These are phyloP conservation scores for Pammene fasciana DNA, from an alignment of 2,888 invertebrate genomes.

Conservation along the genomic window DNA sequence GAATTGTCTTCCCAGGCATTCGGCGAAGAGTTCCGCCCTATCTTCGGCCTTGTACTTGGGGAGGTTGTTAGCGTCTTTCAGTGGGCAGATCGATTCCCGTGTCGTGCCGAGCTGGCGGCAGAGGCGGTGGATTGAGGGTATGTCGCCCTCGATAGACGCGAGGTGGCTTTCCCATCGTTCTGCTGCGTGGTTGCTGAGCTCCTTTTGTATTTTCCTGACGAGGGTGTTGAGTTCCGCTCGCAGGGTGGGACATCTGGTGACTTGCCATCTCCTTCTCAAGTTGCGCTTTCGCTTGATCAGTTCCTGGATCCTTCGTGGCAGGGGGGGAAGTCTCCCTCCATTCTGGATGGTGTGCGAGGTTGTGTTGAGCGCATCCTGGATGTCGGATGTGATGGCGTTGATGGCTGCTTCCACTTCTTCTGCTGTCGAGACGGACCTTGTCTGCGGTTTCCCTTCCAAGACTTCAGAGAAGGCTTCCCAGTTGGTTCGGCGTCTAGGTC, in stretches of 20 bases:
- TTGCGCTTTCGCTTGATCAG: too few relatives aligned
- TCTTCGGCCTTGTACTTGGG: neutral
- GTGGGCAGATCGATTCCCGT: neutral
- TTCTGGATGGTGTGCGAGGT: neutral
- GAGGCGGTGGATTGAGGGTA: neutral
- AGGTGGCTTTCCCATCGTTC: neutral
- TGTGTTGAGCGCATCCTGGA: neutral
- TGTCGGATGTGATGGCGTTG: neutral
- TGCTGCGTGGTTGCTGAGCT: neutral
- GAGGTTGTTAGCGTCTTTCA: neutral
- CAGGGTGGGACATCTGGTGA: neutral
- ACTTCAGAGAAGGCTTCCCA: neutral
- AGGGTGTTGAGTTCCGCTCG: neutral
- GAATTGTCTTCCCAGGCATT: neutral
- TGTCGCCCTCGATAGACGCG: neutral
- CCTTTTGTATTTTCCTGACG: neutral
- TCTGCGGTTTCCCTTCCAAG: neutral
- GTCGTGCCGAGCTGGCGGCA: neutral
- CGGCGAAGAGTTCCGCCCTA: neutral
- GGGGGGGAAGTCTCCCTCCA: too few relatives aligned
- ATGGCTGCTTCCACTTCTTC: neutral
- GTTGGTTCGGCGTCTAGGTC: neutral
- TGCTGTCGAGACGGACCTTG: neutral
- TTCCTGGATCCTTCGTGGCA: too few relatives aligned
- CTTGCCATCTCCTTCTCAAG: neutral